Percentiles rank a stretch among this genome's conserved stretches.
Evolutionary conservation across 2,113 vertebrate species (phyloP).

Genomic region (Rhegmatorhina hoffmannsi): DNA sequence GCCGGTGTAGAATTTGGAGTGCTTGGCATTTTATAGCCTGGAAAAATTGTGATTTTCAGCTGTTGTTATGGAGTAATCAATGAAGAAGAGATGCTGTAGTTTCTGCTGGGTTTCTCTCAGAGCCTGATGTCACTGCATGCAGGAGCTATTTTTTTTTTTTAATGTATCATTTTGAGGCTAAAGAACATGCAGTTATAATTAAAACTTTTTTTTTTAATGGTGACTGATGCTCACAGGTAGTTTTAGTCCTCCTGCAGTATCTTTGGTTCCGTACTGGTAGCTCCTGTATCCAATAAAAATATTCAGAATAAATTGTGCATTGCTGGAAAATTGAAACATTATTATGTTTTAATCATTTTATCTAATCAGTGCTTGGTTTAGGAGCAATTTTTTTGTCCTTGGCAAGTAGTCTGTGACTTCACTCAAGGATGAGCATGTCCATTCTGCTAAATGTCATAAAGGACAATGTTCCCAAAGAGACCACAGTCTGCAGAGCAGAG

Average conservation of each 20-base stretch:
- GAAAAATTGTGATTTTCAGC: conserved; percentile 62
- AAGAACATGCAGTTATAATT: neutral
- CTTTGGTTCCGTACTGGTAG: neutral
- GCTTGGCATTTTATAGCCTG: conserved; percentile 57
- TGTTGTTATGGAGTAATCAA: conserved; percentile 50
- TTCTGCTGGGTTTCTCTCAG: conserved; percentile 39
- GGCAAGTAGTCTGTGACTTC: neutral
- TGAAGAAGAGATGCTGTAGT: conserved; percentile 23
- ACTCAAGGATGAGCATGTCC: neutral
- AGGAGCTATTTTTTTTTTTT: neutral
- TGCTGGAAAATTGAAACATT: neutral
- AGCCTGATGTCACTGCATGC: conserved; percentile 1
- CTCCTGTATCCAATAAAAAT: neutral
- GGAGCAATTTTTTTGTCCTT: neutral
- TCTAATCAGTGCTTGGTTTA: neutral
- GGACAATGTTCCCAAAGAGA: neutral
- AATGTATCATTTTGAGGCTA: neutral
- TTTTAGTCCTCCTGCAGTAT: neutral
- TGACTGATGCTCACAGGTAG: neutral
- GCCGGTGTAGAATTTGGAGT: conserved; percentile 58
- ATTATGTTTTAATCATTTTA: neutral
- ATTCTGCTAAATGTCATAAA: neutral
- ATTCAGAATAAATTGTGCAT: neutral
- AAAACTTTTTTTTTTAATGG: neutral
- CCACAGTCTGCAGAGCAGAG: neutral